A percentile compares a stretch with the other conserved stretches of the same genome.
phyloP scores from a whole-genome alignment of 2,113 vertebrate species.

The Menidia beryllina region DNA sequence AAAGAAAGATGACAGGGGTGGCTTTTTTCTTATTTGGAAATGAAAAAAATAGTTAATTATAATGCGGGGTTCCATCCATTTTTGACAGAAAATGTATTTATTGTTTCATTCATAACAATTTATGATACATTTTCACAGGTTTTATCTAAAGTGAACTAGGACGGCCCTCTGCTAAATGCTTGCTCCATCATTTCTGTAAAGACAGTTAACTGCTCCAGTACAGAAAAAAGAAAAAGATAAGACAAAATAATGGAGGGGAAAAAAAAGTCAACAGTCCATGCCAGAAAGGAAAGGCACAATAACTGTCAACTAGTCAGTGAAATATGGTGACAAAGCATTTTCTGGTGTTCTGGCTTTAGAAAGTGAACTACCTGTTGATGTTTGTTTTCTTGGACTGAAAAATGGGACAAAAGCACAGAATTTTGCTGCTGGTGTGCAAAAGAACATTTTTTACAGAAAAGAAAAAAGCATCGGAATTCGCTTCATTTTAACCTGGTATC shows the following conservation, averaged over 20 bases:
- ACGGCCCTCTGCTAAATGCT: constrained; percentile 6
- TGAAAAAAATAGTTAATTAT: not conserved
- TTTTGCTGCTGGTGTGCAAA: constrained; percentile 7
- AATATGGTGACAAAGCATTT: not conserved
- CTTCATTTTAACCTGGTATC: too few species aligned
- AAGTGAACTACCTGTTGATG: not conserved
- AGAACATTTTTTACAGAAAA: not conserved
- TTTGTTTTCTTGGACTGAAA: too few species aligned
- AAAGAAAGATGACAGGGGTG: not conserved
- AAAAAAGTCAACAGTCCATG: not conserved
- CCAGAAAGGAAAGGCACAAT: not conserved
- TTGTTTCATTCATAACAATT: constrained; percentile 15
- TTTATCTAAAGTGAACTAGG: constrained; percentile 4
- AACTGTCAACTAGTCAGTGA: not conserved
- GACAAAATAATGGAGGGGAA: not conserved
- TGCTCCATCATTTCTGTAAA: constrained; percentile 8
- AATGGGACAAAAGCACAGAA: too few species aligned
- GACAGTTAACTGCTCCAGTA: not conserved
- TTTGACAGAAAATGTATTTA: not conserved
- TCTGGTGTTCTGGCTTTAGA: not conserved
- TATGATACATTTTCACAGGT: not conserved
- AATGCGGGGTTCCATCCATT: not conserved
- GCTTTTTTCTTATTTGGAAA: not conserved
- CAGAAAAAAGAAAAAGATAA: not conserved
- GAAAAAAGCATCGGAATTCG: too few species aligned